Percentiles rank a stretch among this genome's conserved stretches.
phyloP scores from a whole-genome alignment of 2,888 invertebrate genomes.

The Dugesia japonica region DNA sequence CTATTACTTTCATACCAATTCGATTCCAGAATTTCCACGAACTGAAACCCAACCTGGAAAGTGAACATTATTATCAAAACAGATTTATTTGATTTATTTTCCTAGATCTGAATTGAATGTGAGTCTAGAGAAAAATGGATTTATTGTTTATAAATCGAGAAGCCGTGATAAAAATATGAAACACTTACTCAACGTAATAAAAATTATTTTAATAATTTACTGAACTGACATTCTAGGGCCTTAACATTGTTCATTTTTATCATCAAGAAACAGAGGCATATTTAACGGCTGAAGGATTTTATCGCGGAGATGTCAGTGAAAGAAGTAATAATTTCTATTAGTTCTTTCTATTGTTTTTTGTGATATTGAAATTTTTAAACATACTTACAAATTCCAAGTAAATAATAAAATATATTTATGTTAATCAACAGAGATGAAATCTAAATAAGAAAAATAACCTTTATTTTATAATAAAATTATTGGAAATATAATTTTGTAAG shows the following conservation, averaged over 20 bases:
- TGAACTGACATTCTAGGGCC: neutral
- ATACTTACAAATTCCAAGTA: no score
- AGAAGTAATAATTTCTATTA: no score
- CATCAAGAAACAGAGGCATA: conserved; percentile 29
- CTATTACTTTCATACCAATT: conserved; percentile 5
- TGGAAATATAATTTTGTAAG: no score
- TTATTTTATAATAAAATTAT: no score
- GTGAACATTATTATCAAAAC: no score
- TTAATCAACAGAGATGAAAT: no score
- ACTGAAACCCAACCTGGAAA: neutral
- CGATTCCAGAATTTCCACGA: neutral
- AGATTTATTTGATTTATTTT: neutral
- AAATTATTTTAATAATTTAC: neutral
- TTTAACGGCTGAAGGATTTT: conserved; percentile 30
- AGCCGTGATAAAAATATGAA: neutral
- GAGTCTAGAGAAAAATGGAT: conserved; percentile 27
- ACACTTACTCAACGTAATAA: neutral
- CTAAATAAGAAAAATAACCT: no score
- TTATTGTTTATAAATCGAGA: conserved; percentile 23
- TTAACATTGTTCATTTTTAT: conserved; percentile 30
- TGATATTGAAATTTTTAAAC: no score
- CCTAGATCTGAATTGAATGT: conserved; percentile 25
- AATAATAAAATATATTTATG: no score
- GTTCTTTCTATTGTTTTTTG: no score
- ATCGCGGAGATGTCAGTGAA: neutral